Evolutionary conservation across 2,113 vertebrate species (phyloP), one percentile per base, ranked within the genome.

Genomic region (Actenoides lindsayi): DNA sequence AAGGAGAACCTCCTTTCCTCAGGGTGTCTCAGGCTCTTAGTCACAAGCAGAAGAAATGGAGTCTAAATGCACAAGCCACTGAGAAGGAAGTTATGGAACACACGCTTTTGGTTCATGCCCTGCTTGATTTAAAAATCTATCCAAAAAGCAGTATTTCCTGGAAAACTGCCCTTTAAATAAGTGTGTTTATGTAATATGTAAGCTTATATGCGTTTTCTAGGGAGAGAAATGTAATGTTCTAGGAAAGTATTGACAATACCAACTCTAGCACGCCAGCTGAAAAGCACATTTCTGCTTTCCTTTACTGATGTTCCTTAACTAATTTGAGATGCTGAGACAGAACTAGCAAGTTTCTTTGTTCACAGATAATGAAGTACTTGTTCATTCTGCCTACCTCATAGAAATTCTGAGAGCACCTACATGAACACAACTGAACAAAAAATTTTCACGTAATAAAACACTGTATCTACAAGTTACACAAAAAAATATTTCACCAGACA

Each of bases 1-100:
- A 90, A 92, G 93, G 33, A 92, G 35, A 71, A 96, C 65, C 80
- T 89, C 87, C 76, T 93, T 87, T 89, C 86, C 70, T 87, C 42
- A 41, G 89, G 70, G 80, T n/a, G 24, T 89, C 86, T 79, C 53
- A 92, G 33, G 44, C 86, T 95, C 80, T 71, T 54, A 93, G 76
- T 81, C 92, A 92, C 80, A 84, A 83, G 39, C 48, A 81, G 46
- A 88, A 95, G 83, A 92, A 95, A 96, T 21, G 15, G 33, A 94
- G 37, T 78, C 86, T 89, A 89, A 93, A 89, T 6, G 53, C 51
- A 82, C 16, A 80, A n/a, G 18, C 70, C 76, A 65, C 1, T 41
- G n/a, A 92, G 69, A 89, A 92, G n/a, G 48, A 78, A 93, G n/a
- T 84, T 79, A 86, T 0, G 48, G 64, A 94, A 93, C 24, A 81